These are phyloP conservation scores for Agapornis roseicollis DNA, from an alignment of 2,113 vertebrate species.

Conservation along the genomic window DNA sequence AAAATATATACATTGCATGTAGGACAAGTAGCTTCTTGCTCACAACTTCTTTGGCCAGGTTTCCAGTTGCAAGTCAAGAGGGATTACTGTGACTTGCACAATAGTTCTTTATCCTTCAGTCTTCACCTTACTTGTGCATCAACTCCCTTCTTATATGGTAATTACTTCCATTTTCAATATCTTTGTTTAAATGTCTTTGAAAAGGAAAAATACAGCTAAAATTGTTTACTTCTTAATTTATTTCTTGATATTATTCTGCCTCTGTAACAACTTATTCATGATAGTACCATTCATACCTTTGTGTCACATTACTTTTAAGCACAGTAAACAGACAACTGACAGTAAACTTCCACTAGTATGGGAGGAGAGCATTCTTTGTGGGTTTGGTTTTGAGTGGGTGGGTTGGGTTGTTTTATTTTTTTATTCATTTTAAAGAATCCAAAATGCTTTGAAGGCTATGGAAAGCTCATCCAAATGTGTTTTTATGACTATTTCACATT, in stretches of 20 bases:
- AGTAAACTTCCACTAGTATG: background rate
- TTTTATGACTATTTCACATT: background rate
- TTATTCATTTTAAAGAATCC: background rate
- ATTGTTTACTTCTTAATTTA: background rate
- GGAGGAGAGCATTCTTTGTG: accelerated
- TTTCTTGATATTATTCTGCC: background rate
- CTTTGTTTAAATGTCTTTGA: background rate
- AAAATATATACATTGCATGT: background rate
- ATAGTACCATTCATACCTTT: background rate
- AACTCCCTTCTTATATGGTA: background rate
- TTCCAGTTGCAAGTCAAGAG: background rate
- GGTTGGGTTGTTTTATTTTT: accelerated
- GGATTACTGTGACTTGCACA: background rate
- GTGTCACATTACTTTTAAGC: background rate
- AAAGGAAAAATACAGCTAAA: background rate
- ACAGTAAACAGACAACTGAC: background rate
- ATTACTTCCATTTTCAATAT: background rate
- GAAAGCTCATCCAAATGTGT: background rate
- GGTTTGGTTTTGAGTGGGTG: background rate
- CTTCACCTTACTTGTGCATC: background rate
- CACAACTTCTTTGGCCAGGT: background rate
- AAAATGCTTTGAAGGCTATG: background rate
- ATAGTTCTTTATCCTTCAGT: background rate
- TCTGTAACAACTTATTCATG: background rate
- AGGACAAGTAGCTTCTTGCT: background rate